Evolutionary conservation across 2,888 invertebrate species (phyloP), one percentile per base, ranked within the genome.

Genomic region (Acanthosepion pharaonis): DNA sequence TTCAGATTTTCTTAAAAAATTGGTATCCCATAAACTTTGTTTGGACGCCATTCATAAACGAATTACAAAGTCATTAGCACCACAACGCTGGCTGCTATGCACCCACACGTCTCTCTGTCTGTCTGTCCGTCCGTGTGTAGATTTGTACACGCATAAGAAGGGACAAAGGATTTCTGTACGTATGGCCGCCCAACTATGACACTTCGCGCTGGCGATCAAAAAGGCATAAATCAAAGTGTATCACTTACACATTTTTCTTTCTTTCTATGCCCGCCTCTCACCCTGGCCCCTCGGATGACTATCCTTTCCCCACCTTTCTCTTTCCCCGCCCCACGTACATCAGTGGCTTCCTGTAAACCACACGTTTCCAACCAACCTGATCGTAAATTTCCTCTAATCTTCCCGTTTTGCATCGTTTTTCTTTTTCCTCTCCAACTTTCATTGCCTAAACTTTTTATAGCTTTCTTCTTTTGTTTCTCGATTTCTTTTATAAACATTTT

Each of bases 51-150:
- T 78, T 78, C 78, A 78, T 78, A 78, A 78, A 78, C 78, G 78
- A 78, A 78, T 78, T 78, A 78, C 78, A 78, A 78, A 78, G 78
- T 78, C 78, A 78, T 78, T 78, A 78, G 78, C n/a, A 78, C n/a
- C 55, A 55, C 55, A 78, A n/a, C n/a, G 2, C 78, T n/a, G 78
- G 9, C n/a, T 78, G 78, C 78, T n/a, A 78, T n/a, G 78, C 78
- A 78, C n/a, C 18, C 78, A 4, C 15, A n/a, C 78, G 78, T 78
- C 78, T 78, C 28, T 78, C 28, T 78, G 78, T n/a, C 78, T 78
- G n/a, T n/a, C n/a, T n/a, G n/a, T n/a, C 15, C n/a, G 15, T 78
- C 78, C 11, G n/a, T 78, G 15, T n/a, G 28, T 25, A 78, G 9
- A 6, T 23, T 25, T 64, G 25, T 78, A 5, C 11, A n/a, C 15